Conservation (phyloP, 2,888 invertebrate species). For the Branchinecta sandiegonensis region DNA sequence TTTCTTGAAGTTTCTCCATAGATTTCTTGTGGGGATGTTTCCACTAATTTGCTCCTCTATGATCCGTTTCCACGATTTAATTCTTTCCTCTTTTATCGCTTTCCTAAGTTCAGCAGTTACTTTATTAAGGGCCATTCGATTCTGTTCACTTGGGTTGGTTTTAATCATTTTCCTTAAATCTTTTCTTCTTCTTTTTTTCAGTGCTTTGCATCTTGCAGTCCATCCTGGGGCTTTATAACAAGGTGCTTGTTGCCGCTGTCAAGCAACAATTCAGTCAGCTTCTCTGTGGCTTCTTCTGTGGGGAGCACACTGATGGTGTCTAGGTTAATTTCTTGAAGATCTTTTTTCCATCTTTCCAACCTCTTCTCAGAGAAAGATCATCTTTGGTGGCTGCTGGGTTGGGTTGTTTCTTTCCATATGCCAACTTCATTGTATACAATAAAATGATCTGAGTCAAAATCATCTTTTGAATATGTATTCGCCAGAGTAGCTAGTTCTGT, state of each 20-base stretch:
- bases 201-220: not conserved
- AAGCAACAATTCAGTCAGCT: not conserved
- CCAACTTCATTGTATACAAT: not conserved
- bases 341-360: not conserved
- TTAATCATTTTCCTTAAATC: too few relatives aligned
- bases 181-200: too few relatives aligned
- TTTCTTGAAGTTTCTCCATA: too few relatives aligned
- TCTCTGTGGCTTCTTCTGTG: not conserved
- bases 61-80: too few relatives aligned
- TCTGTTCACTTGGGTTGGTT: too few relatives aligned
- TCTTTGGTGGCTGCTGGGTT: not conserved
- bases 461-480: not conserved
- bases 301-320: not conserved
- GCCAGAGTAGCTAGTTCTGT: too few relatives aligned
- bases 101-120: too few relatives aligned
- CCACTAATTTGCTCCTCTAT: too few relatives aligned
- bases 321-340: not conserved
- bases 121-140: too few relatives aligned
- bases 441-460: conserved; percentile 2
- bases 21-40: too few relatives aligned
- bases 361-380: too few relatives aligned
- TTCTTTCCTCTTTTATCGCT: too few relatives aligned
- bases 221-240: not conserved
- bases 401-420: not conserved
- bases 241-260: not conserved